A percentile compares a stretch with the other conserved stretches of the same genome.
These are phyloP conservation scores for Eriocheir sinensis DNA, from an alignment of 1,140 invertebrate genomes.

Conservation along the genomic window DNA sequence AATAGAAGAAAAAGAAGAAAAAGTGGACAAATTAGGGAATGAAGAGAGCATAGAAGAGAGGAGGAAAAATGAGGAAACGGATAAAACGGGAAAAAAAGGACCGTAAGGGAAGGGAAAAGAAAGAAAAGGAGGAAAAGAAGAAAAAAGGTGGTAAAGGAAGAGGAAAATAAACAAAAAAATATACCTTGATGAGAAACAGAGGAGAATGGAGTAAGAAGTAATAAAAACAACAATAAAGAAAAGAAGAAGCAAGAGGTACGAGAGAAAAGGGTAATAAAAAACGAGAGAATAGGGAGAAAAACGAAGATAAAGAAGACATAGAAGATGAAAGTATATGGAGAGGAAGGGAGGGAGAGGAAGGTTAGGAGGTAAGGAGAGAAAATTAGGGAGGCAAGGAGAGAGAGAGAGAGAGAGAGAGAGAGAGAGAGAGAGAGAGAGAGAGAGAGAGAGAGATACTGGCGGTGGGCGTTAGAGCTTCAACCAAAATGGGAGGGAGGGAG, in stretches of 20 bases:
- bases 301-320: no score
- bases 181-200: no score
- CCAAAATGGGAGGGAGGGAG: neutral
- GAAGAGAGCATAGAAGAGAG: no score
- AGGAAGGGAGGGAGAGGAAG: no score
- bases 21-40: no score
- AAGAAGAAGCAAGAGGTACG: neutral
- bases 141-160: neutral
- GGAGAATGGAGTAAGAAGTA: neutral
- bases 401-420: conserved; percentile 19
- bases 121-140: neutral
- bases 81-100: no score
- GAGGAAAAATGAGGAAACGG: no score
- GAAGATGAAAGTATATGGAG: no score
- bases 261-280: neutral
- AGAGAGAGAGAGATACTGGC: neutral
- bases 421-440: conserved; percentile 22
- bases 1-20: no score
- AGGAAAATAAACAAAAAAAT: no score
- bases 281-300: neutral
- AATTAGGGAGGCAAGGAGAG: neutral
- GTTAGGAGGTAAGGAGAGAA: no score
- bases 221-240: no score
- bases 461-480: neutral
- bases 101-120: neutral